phyloP scores from a whole-genome alignment of 2,888 invertebrate genomes.

The Leptinotarsa rubiginosa region DNA sequence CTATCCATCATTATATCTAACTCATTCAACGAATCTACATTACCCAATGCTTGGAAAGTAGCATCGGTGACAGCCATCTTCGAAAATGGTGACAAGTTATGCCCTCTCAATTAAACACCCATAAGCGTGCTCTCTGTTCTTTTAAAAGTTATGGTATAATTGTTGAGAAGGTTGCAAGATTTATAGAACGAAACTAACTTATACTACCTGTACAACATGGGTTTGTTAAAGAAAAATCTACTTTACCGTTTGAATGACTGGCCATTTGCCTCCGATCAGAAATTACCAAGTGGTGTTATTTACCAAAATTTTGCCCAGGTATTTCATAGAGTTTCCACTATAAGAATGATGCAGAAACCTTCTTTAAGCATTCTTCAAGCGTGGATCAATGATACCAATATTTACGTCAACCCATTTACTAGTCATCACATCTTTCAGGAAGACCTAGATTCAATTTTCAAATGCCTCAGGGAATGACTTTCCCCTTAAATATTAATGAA shows the following conservation, averaged over 20 bases:
- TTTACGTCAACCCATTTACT: not conserved
- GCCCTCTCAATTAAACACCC: conserved; percentile 17
- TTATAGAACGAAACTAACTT: not conserved
- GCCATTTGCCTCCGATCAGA: conserved; percentile 10
- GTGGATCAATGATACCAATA: not conserved
- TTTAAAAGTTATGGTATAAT: conserved; percentile 4
- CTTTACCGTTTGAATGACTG: conserved; percentile 25
- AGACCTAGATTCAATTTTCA: not conserved
- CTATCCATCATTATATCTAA: conserved; percentile 4
- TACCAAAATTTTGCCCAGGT: conserved; percentile 14
- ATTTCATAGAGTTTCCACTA: conserved; percentile 1
- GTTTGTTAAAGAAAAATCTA: conserved; percentile 25
- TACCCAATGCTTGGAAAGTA: conserved; percentile 15
- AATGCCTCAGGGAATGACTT: not conserved
- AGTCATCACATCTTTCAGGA: conserved; percentile 5
- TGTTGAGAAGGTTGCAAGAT: not conserved
- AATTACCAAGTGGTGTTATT: not conserved
- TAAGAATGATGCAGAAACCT: not conserved
- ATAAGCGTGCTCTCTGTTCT: conserved; percentile 10
- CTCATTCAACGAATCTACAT: conserved; percentile 3
- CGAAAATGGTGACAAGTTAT: conserved; percentile 15
- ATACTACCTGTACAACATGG: conserved; percentile 23
- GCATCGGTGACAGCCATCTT: conserved; percentile 16
- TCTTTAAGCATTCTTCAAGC: no score
- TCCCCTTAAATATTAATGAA: not conserved